These are phyloP conservation scores for Rhinogobio ventralis DNA, from an alignment of 2,797 vertebrate genomes.

Conservation along the genomic window DNA sequence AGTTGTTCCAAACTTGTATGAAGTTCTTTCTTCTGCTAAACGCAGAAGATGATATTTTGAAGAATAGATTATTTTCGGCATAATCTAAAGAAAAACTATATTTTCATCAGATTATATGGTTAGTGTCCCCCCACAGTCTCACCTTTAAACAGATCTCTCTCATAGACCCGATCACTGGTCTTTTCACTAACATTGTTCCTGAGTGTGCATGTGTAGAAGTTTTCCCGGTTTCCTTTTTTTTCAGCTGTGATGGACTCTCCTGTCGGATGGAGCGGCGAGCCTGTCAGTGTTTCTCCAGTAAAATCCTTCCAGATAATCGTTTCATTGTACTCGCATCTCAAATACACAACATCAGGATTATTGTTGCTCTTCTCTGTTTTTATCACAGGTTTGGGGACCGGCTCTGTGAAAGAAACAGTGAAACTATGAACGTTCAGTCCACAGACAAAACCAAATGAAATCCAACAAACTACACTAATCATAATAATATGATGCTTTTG, in stretches of 20 bases:
- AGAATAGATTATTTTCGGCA: too few relatives aligned
- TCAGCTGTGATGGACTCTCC: neutral
- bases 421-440: neutral
- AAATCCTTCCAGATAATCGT: neutral
- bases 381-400: neutral
- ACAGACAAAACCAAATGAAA: neutral
- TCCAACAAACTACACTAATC: neutral
- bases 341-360: neutral
- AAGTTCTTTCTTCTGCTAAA: too few relatives aligned
- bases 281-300: neutral
- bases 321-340: neutral
- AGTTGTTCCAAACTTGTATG: too few relatives aligned
- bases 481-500: too few relatives aligned
- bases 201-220: neutral
- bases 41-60: too few relatives aligned
- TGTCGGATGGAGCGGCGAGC: rapidly evolving
- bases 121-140: neutral
- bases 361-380: rapidly evolving
- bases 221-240: neutral
- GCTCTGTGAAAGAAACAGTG: neutral
- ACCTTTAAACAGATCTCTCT: neutral
- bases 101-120: too few relatives aligned
- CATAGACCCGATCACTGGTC: neutral
- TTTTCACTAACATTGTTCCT: rapidly evolving
- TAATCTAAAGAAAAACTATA: neutral